A percentile compares a stretch with the other conserved stretches of the same genome.
These are phyloP conservation scores for Sacculina carcini DNA, from an alignment of 2,888 invertebrate genomes.

Conservation along the genomic window DNA sequence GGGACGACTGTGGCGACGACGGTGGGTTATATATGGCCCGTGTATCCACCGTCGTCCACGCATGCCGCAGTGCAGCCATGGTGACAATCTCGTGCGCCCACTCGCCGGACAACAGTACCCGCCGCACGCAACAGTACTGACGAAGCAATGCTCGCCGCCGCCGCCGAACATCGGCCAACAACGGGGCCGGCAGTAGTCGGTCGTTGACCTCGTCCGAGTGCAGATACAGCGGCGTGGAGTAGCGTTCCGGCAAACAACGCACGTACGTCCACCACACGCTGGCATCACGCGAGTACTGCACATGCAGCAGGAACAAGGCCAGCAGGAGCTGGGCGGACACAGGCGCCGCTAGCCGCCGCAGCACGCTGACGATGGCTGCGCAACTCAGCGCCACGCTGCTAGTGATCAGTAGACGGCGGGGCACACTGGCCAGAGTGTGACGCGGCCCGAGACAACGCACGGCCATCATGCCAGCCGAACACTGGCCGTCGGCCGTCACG, in stretches of 20 bases:
- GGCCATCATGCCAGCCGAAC: too few relatives aligned
- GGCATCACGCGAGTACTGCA: slow-evolving; percentile 28
- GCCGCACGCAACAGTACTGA: background rate
- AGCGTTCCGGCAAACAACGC: slow-evolving; percentile 35
- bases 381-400: slow-evolving; percentile 5
- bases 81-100: slow-evolving; percentile 26
- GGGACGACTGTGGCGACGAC: too few relatives aligned
- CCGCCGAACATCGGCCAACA: background rate
- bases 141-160: background rate
- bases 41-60: slow-evolving; percentile 59
- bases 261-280: slow-evolving; percentile 38
- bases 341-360: slow-evolving; percentile 6
- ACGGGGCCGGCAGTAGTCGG: background rate
- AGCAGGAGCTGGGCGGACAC: slow-evolving; percentile 40
- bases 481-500: too few relatives aligned
- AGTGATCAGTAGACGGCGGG: slow-evolving; percentile 25
- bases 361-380: background rate
- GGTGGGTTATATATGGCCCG: too few relatives aligned
- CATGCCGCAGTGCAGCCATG: slow-evolving; percentile 52
- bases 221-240: slow-evolving; percentile 41
- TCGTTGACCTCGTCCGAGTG: slow-evolving; percentile 25
- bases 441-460: too few relatives aligned
- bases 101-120: background rate
- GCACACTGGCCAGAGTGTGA: slow-evolving; percentile 29
- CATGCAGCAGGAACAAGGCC: slow-evolving; percentile 41